Evolutionary conservation across 1,140 invertebrate species (phyloP).

Genomic region (Diabrotica undecimpunctata): DNA sequence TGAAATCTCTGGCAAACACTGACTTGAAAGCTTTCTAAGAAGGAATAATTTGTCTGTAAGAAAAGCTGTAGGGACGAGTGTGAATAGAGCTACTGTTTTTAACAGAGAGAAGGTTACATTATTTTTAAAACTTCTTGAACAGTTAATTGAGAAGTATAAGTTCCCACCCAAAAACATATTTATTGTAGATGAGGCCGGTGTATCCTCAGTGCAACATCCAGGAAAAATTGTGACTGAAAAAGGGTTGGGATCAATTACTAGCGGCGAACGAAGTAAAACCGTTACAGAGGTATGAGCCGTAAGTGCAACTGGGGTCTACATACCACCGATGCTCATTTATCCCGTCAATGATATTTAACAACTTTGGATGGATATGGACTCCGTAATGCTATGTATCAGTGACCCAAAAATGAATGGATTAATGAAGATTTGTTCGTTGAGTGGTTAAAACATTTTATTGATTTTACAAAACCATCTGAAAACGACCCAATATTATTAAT

Average conservation of each 20-base stretch:
- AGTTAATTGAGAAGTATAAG: conserved; percentile 41
- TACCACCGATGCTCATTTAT: conserved; percentile 49
- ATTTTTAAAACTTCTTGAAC: conserved; percentile 37
- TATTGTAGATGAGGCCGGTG: conserved; percentile 50
- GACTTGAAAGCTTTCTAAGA: conserved; percentile 5
- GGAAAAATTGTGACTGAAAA: conserved; percentile 47
- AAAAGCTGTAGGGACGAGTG: conserved; percentile 29
- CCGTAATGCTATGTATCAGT: conserved; percentile 41
- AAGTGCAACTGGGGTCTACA: conserved; percentile 38
- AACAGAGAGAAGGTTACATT: conserved; percentile 31
- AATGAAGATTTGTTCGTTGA: conserved; percentile 38
- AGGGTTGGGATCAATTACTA: conserved; percentile 43
- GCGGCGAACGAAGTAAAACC: conserved; percentile 8
- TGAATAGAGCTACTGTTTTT: conserved; percentile 24
- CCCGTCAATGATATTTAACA: conserved; percentile 10
- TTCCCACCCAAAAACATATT: conserved; percentile 45
- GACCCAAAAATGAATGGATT: conserved; percentile 45
- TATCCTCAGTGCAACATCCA: conserved; percentile 48
- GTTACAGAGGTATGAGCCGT: conserved; percentile 33
- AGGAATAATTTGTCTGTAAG: conserved; percentile 42
- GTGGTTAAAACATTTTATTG: conserved; percentile 44
- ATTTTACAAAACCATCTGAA: conserved; percentile 38
- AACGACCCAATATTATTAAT: conserved; percentile 37
- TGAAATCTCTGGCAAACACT: conserved; percentile 6
- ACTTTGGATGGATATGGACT: conserved; percentile 37